Evolutionary conservation across 2,113 vertebrate species (phyloP).

Genomic region (Cyprinus carpio): DNA sequence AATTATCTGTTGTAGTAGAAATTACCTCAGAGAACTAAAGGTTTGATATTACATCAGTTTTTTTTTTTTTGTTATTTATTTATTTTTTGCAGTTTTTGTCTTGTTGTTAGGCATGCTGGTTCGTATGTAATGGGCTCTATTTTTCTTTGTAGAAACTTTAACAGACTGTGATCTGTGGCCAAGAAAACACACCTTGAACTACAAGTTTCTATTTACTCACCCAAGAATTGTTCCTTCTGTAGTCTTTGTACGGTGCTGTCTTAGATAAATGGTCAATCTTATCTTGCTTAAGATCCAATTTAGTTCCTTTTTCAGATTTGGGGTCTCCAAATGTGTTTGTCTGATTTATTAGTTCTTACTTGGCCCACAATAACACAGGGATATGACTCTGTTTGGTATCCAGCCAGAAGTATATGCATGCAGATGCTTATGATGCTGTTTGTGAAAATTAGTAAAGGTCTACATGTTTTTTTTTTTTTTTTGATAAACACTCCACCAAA

Average conservation of each 20-base stretch:
- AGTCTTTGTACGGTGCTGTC: conserved; percentile 16
- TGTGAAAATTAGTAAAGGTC: neutral
- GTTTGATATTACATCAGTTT: neutral
- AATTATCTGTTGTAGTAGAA: neutral
- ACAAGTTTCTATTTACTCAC: conserved; percentile 4
- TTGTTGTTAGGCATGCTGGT: neutral
- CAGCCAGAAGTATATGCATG: conserved; percentile 17
- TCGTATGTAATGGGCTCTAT: neutral
- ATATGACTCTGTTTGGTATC: neutral
- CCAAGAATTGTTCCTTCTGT: neutral
- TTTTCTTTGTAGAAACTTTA: neutral
- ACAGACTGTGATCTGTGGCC: neutral
- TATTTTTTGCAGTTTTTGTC: neutral
- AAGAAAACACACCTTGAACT: conserved; percentile 6
- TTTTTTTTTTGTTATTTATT: neutral
- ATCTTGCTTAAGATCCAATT: conserved; percentile 31
- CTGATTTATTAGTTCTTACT: conserved; percentile 26
- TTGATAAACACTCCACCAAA: neutral
- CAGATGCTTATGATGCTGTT: neutral
- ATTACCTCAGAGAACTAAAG: neutral
- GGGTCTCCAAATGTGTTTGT: conserved; percentile 24
- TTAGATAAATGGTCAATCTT: neutral
- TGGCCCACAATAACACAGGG: neutral
- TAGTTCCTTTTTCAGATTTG: conserved; percentile 33
- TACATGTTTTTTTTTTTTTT: no score